Conservation (phyloP, 2,113 vertebrate species). For the Cathartes aura region DNA sequence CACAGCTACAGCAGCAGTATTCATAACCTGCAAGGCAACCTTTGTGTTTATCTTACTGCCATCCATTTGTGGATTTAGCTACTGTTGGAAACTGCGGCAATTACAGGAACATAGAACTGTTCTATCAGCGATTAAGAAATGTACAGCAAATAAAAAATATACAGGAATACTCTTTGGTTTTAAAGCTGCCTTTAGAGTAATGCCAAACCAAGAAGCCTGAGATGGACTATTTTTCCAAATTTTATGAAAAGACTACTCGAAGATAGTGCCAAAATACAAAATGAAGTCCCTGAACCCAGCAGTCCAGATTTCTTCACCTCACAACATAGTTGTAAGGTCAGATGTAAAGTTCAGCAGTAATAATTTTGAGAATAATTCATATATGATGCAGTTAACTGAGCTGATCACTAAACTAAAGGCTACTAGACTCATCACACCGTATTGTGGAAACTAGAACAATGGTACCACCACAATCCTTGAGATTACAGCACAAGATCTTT, state of each 20-base stretch:
- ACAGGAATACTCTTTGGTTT: not conserved
- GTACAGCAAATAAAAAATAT: not conserved
- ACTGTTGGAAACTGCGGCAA: not conserved
- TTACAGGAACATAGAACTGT: not conserved
- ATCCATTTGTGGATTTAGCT: not conserved
- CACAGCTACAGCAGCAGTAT: not conserved
- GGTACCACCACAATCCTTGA: not conserved
- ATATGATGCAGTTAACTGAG: not conserved
- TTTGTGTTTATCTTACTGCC: not conserved
- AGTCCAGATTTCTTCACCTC: not conserved
- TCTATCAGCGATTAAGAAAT: not conserved
- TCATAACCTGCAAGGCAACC: not conserved
- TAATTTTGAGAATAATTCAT: not conserved
- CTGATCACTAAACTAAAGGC: not conserved
- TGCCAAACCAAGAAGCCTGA: not conserved
- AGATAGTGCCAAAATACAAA: not conserved
- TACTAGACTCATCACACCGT: not conserved
- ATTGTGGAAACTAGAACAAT: not conserved
- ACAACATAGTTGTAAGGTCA: not conserved
- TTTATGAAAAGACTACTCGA: not conserved
- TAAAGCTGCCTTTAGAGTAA: not conserved
- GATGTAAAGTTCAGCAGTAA: not conserved
- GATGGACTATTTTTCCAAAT: not conserved
- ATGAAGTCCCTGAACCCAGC: not conserved
- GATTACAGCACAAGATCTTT: not conserved